Evolutionary conservation across 2,113 vertebrate genomes (phyloP), one percentile per base, ranked within the genome.

Genomic region (Paedocypris sp.): DNA sequence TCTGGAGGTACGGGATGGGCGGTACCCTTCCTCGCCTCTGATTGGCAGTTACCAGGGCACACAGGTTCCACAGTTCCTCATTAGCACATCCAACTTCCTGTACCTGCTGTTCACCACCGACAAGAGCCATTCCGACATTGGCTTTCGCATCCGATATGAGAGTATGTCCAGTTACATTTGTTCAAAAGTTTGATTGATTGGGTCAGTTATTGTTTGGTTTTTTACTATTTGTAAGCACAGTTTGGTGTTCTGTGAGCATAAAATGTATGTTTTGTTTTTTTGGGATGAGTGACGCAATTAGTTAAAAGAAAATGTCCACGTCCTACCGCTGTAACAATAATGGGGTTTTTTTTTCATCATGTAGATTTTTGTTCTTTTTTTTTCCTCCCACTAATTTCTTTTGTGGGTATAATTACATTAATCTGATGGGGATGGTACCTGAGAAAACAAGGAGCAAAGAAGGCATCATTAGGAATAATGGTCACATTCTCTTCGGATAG

Each of bases 11-110:
- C 81, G 93, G 1, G 94, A 99, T 0, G 95, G 95, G 6, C 86
- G 87, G 8, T 97, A 89, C 52, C 90, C 94, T 22, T 97, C 94
- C 0, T 94, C 94, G 0, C 86, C 91, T 0, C 65, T 99, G 41
- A 94, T 99, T 19, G 95, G 95, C 2, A 88, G 93, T 63, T 99
- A 96, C 49, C 93, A 99, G 1, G 95, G 95, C 20, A 99, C 95
- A 6, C 95, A 99, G 77, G 95, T 99, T 26, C 95, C 95, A 3
- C 95, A 97, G 87, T 99, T 99, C 77, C 90, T 99, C 69, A 97
- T 97, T 80, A 99, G 95, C 81, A 99, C 93, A 79, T 94, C 93
- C 80, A 99, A 89, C 83, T 94, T 88, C 75, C 82, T 99, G 62
- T 96, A 84, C 69, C 88, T 99, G 9, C 89, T 95, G 41, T 99